These are phyloP conservation scores for Panthera leo DNA, from an alignment of 2,113 vertebrate genomes.

Conservation along the genomic window DNA sequence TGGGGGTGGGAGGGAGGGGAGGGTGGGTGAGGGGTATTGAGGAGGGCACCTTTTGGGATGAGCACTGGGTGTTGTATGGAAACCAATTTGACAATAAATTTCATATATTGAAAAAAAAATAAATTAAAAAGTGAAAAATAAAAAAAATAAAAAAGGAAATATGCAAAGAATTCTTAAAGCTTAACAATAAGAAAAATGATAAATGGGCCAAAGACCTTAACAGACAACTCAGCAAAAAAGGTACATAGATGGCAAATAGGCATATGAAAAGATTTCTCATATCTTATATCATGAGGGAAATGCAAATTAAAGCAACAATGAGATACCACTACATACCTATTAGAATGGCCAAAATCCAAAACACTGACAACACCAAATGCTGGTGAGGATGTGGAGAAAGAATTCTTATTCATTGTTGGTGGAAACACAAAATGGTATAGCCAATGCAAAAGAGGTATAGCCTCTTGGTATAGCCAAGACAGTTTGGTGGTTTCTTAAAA, in stretches of 20 bases:
- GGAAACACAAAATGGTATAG: background rate
- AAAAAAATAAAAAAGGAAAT: background rate
- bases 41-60: too few relatives aligned
- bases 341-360: background rate
- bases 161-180: background rate
- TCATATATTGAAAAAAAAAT: too few relatives aligned
- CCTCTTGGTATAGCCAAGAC: background rate
- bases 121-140: too few relatives aligned
- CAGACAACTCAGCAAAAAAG: background rate
- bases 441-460: background rate
- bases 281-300: background rate
- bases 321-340: background rate
- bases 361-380: background rate
- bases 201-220: background rate
- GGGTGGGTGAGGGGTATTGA: too few relatives aligned
- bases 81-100: too few relatives aligned
- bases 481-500: background rate
- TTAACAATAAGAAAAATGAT: background rate
- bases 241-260: background rate
- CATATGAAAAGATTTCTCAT: background rate
- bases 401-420: background rate
- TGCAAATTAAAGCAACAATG: background rate
- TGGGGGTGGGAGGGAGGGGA: too few relatives aligned
- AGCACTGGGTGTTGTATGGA: too few relatives aligned
- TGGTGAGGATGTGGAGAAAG: background rate